phyloP scores from a whole-genome alignment of 2,888 invertebrate genomes.

The Eupsilia transversa region DNA sequence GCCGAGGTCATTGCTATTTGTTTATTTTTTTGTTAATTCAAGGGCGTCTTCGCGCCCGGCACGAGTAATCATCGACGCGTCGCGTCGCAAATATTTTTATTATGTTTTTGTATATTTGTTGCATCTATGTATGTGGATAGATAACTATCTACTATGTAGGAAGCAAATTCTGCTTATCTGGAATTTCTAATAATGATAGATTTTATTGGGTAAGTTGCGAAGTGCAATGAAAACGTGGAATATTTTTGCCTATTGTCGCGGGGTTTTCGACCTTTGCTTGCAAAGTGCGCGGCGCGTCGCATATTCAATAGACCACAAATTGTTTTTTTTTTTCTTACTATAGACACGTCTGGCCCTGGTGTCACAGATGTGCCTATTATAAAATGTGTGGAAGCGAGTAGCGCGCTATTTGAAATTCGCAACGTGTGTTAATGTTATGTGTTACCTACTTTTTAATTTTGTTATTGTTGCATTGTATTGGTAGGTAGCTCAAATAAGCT shows the following conservation, averaged over 20 bases:
- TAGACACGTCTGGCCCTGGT: constrained; percentile 71
- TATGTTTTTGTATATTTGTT: constrained; percentile 49
- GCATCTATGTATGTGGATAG: constrained; percentile 16
- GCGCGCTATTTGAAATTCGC: constrained; percentile 63
- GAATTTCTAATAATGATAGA: constrained; percentile 40
- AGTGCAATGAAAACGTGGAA: constrained; percentile 76
- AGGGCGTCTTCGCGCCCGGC: constrained; percentile 78
- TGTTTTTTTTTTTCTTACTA: constrained; percentile 73
- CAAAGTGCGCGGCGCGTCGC: constrained; percentile 76
- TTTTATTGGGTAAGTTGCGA: constrained; percentile 54
- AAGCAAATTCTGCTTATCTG: constrained; percentile 17
- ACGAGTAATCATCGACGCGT: constrained; percentile 61
- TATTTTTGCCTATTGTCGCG: constrained; percentile 80
- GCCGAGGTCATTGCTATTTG: constrained; percentile 89
- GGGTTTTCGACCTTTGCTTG: constrained; percentile 83
- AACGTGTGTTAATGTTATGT: constrained; percentile 16
- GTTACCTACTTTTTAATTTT: background rate
- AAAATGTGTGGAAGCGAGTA: constrained; percentile 25
- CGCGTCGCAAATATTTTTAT: constrained; percentile 62
- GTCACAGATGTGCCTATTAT: constrained; percentile 64
- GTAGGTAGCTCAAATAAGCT: background rate
- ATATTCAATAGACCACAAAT: constrained; percentile 78
- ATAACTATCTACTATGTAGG: background rate
- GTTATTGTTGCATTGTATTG: background rate
- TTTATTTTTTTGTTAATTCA: constrained; percentile 87